Base-by-base conservation (phyloP, 2,113 vertebrate species). In the Nansenia antarctica region DNA sequence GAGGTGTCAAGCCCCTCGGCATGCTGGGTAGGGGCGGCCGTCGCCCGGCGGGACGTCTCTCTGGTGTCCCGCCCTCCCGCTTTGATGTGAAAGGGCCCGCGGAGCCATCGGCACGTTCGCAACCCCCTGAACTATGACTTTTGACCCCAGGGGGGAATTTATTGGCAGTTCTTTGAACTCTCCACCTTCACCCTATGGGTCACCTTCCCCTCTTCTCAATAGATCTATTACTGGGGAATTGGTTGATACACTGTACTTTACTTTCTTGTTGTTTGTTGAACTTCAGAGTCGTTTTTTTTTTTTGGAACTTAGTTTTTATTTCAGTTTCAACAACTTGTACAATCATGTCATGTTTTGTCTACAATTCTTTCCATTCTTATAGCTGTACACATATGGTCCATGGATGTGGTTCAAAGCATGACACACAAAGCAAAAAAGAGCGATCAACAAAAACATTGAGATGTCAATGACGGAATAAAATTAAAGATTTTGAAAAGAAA, bases 51-150 rank as follows among this genome's bases (percentile, higher is more conserved):
- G 79, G 78, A 69, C 60, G 63, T 77, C 84, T 67, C 65, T 81
- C 73, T 74, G 67, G 55, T 65, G 74, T 80, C 67, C 52, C 52
- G 53, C 59, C 60, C 60, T n/a, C 52, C 12, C 66, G 62, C 85
- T 91, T 91, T 91, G 85, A 91, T 91, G 70, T 87, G 58, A 65
- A 20, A 57, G 18, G 60, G 75, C 78, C 78, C 45, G 11, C 5
- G 30, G 83, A 81, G 81, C 73, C 77, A 60, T 70, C 70, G 45
- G 65, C 64, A 75, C 45, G 35, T 52, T 68, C 64, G 79, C 63
- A 73, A 86, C 82, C 79, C n/a, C 79, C 60, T 86, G 76, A 86
- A 84, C 84, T 83, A 65, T 75, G 79, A 77, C 79, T 78, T 72
- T 60, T 65, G 72, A 82, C 68, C 80, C 59, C 20, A 1, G 45